Base-by-base conservation (phyloP, 92 coral and sea anemone species). In the Galaxea fascicularis region DNA sequence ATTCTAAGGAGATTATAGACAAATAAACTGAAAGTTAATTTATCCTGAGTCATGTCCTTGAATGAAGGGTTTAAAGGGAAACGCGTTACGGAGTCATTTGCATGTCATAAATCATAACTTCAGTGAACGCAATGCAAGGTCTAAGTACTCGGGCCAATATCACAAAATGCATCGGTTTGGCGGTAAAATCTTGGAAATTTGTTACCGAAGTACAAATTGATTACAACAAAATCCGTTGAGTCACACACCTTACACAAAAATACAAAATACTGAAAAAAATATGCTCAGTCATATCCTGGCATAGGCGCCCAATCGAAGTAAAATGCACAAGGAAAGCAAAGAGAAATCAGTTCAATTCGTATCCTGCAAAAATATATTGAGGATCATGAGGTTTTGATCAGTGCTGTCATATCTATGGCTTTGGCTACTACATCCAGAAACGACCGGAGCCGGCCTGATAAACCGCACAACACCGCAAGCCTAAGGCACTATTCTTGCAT, bases 141-240 rank as follows among this genome's bases (percentile, higher is more conserved):
- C 47, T 14, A 5, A 35, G 18, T 41, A 59, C 70, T 45, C 15
- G 46, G 73, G 20, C 65, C 74, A 28, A 79, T 79, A 79, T 79
- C 45, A 1, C 41, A 47, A 16, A 63, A 24, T 18, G 11, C 44
- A 14, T 20, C 62, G 13, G 15, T 51, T 54, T 20, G 17, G 59
- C 46, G 73, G 26, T 13, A 51, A 79, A 66, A 18, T 58, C 56
- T 46, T 46, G 83, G 63, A 79, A 79, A 28, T 67, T 4, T 6
- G 60, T 20, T 10, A 22, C 67, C 27, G 11, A 65, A 28, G 16
- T 14, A 31, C 11, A 39, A 18, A 28, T 21, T 27, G 14, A 22
- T 0, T 8, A 20, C 17, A 7, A n/a, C 31, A n/a, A 0, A 41
- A n/a, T 24, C 16, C 27, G 78, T 13, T 75, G 22, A 30, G 17